Conservation (phyloP, 2,888 invertebrate genomes). For the Melieria crassipennis region DNA sequence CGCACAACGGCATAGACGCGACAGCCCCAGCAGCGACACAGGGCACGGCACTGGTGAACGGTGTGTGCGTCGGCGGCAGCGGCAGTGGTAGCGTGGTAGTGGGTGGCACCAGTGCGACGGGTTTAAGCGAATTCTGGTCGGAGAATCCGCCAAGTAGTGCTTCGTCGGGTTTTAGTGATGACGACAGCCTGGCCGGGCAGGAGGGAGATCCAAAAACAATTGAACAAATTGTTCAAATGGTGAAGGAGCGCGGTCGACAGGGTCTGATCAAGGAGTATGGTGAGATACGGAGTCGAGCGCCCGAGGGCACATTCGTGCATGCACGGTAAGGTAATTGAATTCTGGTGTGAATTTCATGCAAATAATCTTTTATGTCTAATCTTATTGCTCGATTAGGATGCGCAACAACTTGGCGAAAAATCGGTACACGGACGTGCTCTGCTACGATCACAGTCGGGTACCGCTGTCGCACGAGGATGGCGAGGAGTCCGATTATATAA, state of each 20-base stretch:
- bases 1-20: conserved; percentile 22
- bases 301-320: conserved; percentile 87
- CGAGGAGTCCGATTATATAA: conserved; percentile 89
- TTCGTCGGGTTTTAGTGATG: conserved; percentile 88
- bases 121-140: conserved; percentile 64
- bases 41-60: conserved; percentile 32
- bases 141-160: conserved; percentile 77
- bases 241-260: conserved; percentile 77
- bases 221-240: conserved; percentile 72
- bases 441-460: conserved; percentile 95
- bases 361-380: conserved; percentile 33
- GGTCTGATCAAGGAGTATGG: conserved; percentile 90
- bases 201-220: conserved; percentile 76
- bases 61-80: conserved; percentile 31
- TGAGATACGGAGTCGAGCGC: conserved; percentile 84
- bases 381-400: conserved; percentile 64
- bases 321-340: conserved; percentile 74
- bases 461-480: conserved; percentile 82
- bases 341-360: neutral
- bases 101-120: conserved; percentile 59
- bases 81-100: conserved; percentile 52
- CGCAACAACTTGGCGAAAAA: conserved; percentile 83
- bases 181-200: conserved; percentile 83
- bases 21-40: conserved; percentile 21
- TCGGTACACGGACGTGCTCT: conserved; percentile 94